phyloP scores from a whole-genome alignment of 2,113 vertebrate genomes.

The Morone saxatilis region DNA sequence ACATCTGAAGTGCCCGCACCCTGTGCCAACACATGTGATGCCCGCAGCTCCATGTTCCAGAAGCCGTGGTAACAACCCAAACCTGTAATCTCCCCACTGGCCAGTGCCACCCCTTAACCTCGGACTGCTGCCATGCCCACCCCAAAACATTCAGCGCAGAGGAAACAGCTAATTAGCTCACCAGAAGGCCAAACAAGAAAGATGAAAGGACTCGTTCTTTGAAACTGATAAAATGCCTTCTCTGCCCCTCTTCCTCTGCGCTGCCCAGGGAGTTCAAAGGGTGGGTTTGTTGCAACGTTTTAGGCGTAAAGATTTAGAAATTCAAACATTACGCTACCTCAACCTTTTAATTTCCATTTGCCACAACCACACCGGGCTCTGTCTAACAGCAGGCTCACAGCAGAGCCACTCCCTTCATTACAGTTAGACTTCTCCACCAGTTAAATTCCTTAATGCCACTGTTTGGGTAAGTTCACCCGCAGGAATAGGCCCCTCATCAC shows the following conservation, averaged over 20 bases:
- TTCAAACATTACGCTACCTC: slow-evolving; percentile 64
- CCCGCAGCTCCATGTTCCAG: slow-evolving; percentile 76
- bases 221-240: slow-evolving; percentile 75
- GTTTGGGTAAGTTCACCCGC: slow-evolving; percentile 36
- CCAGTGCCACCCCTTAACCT: slow-evolving; percentile 72
- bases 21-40: slow-evolving; percentile 78
- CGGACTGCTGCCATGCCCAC: slow-evolving; percentile 69
- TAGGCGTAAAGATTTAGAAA: slow-evolving; percentile 54
- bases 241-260: slow-evolving; percentile 14
- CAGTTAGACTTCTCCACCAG: slow-evolving; percentile 25
- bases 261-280: slow-evolving; percentile 69
- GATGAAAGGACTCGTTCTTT: slow-evolving; percentile 66
- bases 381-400: slow-evolving; percentile 30
- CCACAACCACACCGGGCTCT: slow-evolving; percentile 50
- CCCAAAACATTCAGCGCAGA: slow-evolving; percentile 54
- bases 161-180: slow-evolving; percentile 78
- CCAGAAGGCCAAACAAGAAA: slow-evolving; percentile 70
- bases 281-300: slow-evolving; percentile 28
- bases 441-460: slow-evolving; percentile 52
- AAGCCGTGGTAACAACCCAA: slow-evolving; percentile 66
- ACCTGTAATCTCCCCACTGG: slow-evolving; percentile 77
- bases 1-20: slow-evolving; percentile 78
- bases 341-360: slow-evolving; percentile 72
- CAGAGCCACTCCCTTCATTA: slow-evolving; percentile 70
- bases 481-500: slow-evolving; percentile 51